Percentiles rank a stretch among this genome's conserved stretches.
phyloP scores from a whole-genome alignment of 2,113 vertebrate species.

The Heptranchias perlo region DNA sequence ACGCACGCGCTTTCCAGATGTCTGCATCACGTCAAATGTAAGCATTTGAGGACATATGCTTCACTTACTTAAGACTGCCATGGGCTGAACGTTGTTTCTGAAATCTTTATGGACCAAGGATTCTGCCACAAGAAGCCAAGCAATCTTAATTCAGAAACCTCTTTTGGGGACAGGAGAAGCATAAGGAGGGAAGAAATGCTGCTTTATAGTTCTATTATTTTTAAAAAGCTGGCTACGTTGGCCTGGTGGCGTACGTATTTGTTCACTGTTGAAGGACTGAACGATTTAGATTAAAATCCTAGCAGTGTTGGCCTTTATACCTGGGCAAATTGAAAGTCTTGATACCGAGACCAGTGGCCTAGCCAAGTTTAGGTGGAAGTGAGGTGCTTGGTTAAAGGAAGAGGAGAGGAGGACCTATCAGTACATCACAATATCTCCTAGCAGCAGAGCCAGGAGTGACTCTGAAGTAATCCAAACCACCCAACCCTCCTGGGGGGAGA shows the following conservation, averaged over 20 bases:
- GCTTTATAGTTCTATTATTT: not conserved
- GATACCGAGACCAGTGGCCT: not conserved
- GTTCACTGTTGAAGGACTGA: not conserved
- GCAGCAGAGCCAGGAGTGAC: not conserved
- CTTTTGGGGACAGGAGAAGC: slow-evolving; percentile 5
- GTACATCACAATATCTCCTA: not conserved
- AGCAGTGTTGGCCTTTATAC: not conserved
- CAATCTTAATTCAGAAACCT: not conserved
- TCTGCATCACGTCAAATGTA: not conserved
- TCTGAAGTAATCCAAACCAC: not conserved
- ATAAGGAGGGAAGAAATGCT: not conserved
- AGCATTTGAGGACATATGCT: not conserved
- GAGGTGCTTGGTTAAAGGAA: slow-evolving; percentile 21
- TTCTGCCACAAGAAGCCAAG: not conserved
- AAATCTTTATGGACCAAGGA: not conserved
- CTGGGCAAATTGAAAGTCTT: not conserved
- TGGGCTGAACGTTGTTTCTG: slow-evolving; percentile 7
- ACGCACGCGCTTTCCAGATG: not conserved
- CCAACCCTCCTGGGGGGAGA: not conserved
- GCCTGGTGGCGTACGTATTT: not conserved
- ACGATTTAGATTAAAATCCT: not conserved
- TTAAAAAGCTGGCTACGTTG: not conserved
- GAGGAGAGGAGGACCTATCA: not conserved
- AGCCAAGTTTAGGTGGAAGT: not conserved
- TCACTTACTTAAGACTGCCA: slow-evolving; percentile 2